Base-by-base conservation (phyloP, 2,888 invertebrate genomes). In the Hedya salicella region DNA sequence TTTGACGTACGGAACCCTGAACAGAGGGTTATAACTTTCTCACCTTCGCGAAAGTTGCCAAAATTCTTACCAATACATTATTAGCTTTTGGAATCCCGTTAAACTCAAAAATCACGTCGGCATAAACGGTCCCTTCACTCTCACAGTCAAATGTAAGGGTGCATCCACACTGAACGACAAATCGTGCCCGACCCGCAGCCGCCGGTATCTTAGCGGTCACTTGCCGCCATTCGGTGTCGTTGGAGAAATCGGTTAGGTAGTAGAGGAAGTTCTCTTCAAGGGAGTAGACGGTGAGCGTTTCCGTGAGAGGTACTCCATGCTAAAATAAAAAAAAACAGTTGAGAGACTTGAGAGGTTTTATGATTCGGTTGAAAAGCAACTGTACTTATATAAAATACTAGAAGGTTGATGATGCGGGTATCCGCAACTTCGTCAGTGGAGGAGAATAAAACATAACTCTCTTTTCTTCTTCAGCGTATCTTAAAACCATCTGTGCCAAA, bases 241-340 rank as follows among this genome's bases (percentile, higher is more conserved):
- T 87, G 3, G 82, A 74, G 56, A 76, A 88, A 71, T 87, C 86
- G 1, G 82, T 71, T 46, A 87, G 72, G 67, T 87, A 87, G 46
- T 76, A 81, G 1, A 87, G 75, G 67, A 88, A 88, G 72, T 81
- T 85, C 36, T 86, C 82, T 78, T 88, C 86, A 0, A 86, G 70
- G 0, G 87, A 88, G 61, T 76, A 77, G 60, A 85, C 75, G 53
- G 81, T 82, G 21, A 82, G 8, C 1, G 82, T 71, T 9, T 83
- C 81, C 1, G 84, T 71, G 69, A 86, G 67, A 8, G 74, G 72
- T 67, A 72, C 70, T 3, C 86, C 87, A 44, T 82, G 81, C 88
- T 88, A 72, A n/a, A 68, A 73, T 68, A 6, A 48, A 25, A 3
- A 6, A 25, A 6, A 0, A n/a, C n/a, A n/a, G n/a, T n/a, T n/a